Evolutionary conservation across 1,140 invertebrate genomes (phyloP), one percentile per base, ranked within the genome.

Genomic region (Drosophila sturtevanti): DNA sequence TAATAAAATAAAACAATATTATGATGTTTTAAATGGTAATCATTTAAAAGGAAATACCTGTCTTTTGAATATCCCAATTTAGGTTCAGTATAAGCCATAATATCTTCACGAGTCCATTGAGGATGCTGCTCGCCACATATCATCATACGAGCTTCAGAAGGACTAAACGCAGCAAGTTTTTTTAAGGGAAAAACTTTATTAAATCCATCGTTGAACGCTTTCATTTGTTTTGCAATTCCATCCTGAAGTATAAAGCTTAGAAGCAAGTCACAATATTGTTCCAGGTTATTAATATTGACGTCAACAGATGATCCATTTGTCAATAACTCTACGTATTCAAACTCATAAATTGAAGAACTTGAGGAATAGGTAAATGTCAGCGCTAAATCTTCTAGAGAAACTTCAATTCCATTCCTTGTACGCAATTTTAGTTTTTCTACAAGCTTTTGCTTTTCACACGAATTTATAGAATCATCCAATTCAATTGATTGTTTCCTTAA

Each of bases 61-160:
- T 99, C 98, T 92, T 96, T 96, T 11, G 97, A 98, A 92, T 99
- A 99, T 16, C 99, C 99, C 18, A 99, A 93, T 93, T 99, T 99
- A 14, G 99, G 99, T 92, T 99, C 98, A 1, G 98, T 99, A 92
- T 98, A 99, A 90, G 96, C 98, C 67, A 99, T 93, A 79, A 99
- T 95, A 93, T 99, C 98, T 78, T 99, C 98, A 70, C 96, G 94
- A 3, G 97, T 98, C 98, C 99, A 99, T 72, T 96, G 94, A 10
- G 99, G 98, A 85, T 96, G 96, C 93, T 99, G 98, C 91, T 99
- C 98, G 48, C 99, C 99, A 93, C 98, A 99, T 10, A 99, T 93
- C 95, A 98, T 97, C 67, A 98, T 94, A 55, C 97, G 93, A 73
- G 98, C 94, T 93, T 99, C 98, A 81, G 96, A 94, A 4, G 98